phyloP scores from a whole-genome alignment of 2,888 invertebrate species.

The Zeuzera pyrina region DNA sequence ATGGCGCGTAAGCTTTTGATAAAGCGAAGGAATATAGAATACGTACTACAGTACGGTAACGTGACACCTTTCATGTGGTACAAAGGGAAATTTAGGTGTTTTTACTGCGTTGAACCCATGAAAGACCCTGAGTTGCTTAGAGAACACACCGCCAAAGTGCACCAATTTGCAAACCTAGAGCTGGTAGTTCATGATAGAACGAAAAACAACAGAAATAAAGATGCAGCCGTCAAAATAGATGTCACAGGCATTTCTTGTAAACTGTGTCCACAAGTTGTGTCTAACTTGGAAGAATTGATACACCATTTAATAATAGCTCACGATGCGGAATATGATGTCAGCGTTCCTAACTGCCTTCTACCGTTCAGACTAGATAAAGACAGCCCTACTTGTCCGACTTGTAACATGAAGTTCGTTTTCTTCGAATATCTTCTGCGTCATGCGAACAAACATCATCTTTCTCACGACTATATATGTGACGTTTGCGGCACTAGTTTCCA shows the following conservation, averaged over 20 bases:
- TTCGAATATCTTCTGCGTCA: slow-evolving; percentile 58
- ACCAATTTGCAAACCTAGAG: slow-evolving; percentile 50
- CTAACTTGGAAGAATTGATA: slow-evolving; percentile 49
- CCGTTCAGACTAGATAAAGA: slow-evolving; percentile 57
- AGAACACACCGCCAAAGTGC: slow-evolving; percentile 40
- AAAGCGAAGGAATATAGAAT: slow-evolving; percentile 57
- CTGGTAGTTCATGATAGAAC: slow-evolving; percentile 51
- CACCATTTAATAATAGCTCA: slow-evolving; percentile 61
- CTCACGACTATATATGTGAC: slow-evolving; percentile 63
- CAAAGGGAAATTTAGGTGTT: slow-evolving; percentile 55
- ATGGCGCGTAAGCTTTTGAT: slow-evolving; percentile 43
- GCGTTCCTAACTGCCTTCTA: slow-evolving; percentile 52
- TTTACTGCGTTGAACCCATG: slow-evolving; percentile 53
- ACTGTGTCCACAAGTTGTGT: slow-evolving; percentile 37
- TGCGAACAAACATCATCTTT: slow-evolving; percentile 56
- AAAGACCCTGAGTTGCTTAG: slow-evolving; percentile 43
- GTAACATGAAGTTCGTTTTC: slow-evolving; percentile 54
- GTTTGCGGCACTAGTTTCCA: slow-evolving; percentile 63
- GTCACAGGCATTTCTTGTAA: slow-evolving; percentile 50
- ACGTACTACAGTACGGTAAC: slow-evolving; percentile 55
- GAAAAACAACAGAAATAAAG: slow-evolving; percentile 55
- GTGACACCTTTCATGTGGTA: slow-evolving; percentile 63
- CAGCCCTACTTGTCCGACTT: slow-evolving; percentile 52
- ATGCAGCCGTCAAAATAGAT: slow-evolving; percentile 62
- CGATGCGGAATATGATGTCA: slow-evolving; percentile 57